phyloP scores from a whole-genome alignment of 2,113 vertebrate genomes.

The Melanerpes formicivorus region DNA sequence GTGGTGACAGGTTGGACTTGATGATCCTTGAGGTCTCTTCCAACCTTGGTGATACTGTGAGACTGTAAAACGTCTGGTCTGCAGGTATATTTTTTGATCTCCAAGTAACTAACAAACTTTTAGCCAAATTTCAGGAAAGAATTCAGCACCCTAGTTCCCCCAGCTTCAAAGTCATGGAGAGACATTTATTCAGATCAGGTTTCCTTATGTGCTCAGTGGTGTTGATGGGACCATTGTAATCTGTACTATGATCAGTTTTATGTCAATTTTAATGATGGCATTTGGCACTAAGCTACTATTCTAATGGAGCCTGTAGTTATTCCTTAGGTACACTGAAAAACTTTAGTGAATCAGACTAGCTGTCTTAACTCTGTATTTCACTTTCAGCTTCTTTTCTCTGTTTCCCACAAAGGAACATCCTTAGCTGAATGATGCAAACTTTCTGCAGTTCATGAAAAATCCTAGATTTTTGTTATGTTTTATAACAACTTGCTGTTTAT shows the following conservation, averaged over 20 bases:
- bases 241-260: not conserved
- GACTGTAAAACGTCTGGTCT: not conserved
- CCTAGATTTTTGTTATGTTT: not conserved
- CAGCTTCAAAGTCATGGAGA: not conserved
- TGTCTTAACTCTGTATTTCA: not conserved
- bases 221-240: not conserved
- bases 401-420: not conserved
- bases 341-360: not conserved
- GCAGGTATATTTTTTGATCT: not conserved
- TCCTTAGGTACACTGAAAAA: not conserved
- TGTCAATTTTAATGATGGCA: not conserved
- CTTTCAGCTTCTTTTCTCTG: not conserved
- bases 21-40: no score
- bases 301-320: not conserved
- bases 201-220: not conserved
- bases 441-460: not conserved
- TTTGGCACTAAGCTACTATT: not conserved
- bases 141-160: not conserved
- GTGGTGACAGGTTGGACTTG: no score
- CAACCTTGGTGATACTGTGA: no score
- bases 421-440: not conserved
- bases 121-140: not conserved
- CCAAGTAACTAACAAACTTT: not conserved
- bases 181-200: not conserved
- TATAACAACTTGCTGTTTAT: constrained; percentile 28